Percentiles rank a stretch among this genome's conserved stretches.
Conservation (phyloP, 2,113 vertebrate genomes). For the Clarias macrocephalus region DNA sequence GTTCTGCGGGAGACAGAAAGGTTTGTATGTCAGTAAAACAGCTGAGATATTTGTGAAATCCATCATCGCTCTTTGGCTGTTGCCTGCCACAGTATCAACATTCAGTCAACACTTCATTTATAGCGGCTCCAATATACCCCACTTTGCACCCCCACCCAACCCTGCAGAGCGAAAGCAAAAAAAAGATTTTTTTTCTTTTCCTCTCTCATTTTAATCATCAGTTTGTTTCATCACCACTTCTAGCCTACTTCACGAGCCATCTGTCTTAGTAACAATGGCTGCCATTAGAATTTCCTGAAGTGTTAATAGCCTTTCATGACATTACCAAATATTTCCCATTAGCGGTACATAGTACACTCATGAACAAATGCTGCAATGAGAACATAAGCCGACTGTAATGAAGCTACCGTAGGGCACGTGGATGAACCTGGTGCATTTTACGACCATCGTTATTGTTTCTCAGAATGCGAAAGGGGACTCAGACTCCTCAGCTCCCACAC, state of each 20-base stretch:
- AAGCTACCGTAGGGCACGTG: not conserved
- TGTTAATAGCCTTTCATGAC: conserved; percentile 5
- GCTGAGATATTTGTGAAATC: conserved; percentile 36
- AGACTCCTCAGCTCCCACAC: not conserved
- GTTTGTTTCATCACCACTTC: not conserved
- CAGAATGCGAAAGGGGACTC: not conserved
- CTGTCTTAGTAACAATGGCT: not conserved
- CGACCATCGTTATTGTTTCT: not conserved
- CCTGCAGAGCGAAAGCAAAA: conserved; percentile 7
- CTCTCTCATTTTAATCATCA: not conserved
- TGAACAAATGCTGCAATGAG: not conserved
- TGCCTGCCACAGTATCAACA: conserved; percentile 34
- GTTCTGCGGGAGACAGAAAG: not conserved
- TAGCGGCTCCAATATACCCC: not conserved
- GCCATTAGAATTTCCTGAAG: not conserved
- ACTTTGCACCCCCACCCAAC: not conserved
- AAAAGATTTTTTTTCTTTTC: not conserved
- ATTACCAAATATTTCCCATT: not conserved
- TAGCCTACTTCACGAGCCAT: not conserved
- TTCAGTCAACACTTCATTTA: conserved; percentile 11
- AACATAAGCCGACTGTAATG: not conserved
- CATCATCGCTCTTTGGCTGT: conserved; percentile 14
- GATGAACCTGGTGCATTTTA: not conserved
- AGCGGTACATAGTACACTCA: not conserved
- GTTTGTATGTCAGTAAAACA: conserved; percentile 27